Percentiles rank a stretch among this genome's conserved stretches.
phyloP scores from a whole-genome alignment of 2,113 vertebrate genomes.

The Leuciscus idus region DNA sequence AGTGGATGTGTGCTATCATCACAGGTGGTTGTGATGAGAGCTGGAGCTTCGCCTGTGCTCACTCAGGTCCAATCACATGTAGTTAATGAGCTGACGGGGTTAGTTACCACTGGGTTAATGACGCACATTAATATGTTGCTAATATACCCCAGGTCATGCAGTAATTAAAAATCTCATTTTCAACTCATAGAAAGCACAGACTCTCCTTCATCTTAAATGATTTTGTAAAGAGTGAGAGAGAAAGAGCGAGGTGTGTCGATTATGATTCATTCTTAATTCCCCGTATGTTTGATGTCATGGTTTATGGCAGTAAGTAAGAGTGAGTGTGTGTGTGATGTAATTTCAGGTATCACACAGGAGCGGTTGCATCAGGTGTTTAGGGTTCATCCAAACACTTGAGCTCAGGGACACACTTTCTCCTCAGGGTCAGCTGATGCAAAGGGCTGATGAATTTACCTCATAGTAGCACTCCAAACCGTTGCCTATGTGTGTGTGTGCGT shows the following conservation, averaged over 20 bases:
- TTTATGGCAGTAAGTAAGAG: not conserved
- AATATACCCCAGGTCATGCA: slow-evolving; percentile 83
- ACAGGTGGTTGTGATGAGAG: slow-evolving; percentile 57
- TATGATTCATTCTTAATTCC: not conserved
- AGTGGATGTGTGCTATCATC: slow-evolving; percentile 40
- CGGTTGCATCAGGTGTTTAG: slow-evolving; percentile 74
- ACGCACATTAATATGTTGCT: slow-evolving; percentile 82
- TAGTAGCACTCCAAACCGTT: slow-evolving; percentile 56
- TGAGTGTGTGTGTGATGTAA: slow-evolving; percentile 19
- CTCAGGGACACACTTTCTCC: slow-evolving; percentile 74
- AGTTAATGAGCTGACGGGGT: slow-evolving; percentile 82
- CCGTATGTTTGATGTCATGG: not conserved
- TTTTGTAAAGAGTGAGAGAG: slow-evolving; percentile 20
- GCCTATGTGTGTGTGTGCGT: not conserved
- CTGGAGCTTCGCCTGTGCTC: slow-evolving; percentile 46
- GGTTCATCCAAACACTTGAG: slow-evolving; percentile 64
- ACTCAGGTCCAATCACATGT: slow-evolving; percentile 77
- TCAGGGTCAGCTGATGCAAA: slow-evolving; percentile 82
- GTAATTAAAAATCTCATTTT: slow-evolving; percentile 86
- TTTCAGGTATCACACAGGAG: slow-evolving; percentile 46
- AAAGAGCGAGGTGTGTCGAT: slow-evolving; percentile 20
- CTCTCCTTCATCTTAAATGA: slow-evolving; percentile 70
- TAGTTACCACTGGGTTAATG: slow-evolving; percentile 85
- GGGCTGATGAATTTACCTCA: slow-evolving; percentile 70
- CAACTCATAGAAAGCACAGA: slow-evolving; percentile 74